phyloP scores from a whole-genome alignment of 2,797 vertebrate genomes.

The Xyrichtys novacula region DNA sequence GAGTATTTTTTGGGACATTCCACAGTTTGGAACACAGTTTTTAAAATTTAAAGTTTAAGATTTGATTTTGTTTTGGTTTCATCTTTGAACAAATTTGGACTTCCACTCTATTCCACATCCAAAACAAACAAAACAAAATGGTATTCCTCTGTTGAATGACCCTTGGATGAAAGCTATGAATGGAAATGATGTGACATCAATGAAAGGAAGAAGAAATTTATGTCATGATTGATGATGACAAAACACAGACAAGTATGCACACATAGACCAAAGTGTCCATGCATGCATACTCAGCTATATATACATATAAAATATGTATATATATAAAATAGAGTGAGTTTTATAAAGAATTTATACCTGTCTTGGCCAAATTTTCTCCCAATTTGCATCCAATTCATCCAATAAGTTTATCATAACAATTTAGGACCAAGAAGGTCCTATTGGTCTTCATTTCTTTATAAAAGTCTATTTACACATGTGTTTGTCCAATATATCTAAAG shows the following conservation, averaged over 20 bases:
- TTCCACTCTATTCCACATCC: conserved; percentile 86
- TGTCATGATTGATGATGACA: conserved; percentile 72
- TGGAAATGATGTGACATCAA: conserved; percentile 64
- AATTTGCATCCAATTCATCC: conserved; percentile 65
- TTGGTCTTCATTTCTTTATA: conserved; percentile 83
- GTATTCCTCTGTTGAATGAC: conserved; percentile 83
- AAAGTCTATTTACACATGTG: conserved; percentile 81
- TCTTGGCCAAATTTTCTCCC: conserved; percentile 70
- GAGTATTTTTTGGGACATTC: conserved; percentile 79
- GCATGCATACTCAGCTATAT: conserved; percentile 82
- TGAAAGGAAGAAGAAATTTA: conserved; percentile 51
- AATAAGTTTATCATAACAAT: conserved; percentile 64
- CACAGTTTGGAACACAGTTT: conserved; percentile 77
- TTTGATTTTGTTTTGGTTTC: conserved; percentile 60
- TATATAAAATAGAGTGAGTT: conserved; percentile 87
- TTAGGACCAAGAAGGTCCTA: conserved; percentile 68
- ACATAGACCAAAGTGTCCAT: conserved; percentile 68
- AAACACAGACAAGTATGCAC: conserved; percentile 80
- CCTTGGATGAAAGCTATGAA: conserved; percentile 67
- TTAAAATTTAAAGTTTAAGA: conserved; percentile 43
- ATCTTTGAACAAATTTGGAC: conserved; percentile 68
- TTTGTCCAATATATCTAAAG: conserved; percentile 83
- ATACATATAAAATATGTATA: conserved; percentile 83
- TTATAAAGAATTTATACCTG: conserved; percentile 84
- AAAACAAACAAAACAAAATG: conserved; percentile 82